Conservation (phyloP, 2,797 vertebrate genomes). For the Alcedo atthis region DNA sequence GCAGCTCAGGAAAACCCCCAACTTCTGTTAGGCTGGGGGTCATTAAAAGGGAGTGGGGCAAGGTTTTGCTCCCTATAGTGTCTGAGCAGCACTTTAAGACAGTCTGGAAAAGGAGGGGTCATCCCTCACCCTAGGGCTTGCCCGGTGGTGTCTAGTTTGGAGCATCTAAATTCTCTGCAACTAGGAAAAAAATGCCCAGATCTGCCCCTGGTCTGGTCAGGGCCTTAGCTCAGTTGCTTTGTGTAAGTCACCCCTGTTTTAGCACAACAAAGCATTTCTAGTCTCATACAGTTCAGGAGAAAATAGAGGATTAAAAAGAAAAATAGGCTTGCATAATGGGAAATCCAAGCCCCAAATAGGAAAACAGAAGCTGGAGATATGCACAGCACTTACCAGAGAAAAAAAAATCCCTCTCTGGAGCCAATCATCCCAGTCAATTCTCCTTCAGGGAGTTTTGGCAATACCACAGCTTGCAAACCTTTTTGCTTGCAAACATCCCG, state of each 20-base stretch:
- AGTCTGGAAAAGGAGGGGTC: background rate
- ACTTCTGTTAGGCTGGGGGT: background rate
- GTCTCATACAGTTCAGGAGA: background rate
- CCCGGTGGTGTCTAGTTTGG: background rate
- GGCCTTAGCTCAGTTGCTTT: background rate
- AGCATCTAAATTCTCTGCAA: background rate
- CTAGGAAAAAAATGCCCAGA: background rate
- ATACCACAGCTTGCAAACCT: background rate
- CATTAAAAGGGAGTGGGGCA: background rate
- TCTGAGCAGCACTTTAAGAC: background rate
- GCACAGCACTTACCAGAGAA: background rate
- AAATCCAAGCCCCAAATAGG: background rate
- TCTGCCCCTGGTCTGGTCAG: background rate
- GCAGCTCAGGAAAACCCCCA: background rate
- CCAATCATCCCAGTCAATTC: background rate
- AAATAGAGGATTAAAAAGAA: background rate
- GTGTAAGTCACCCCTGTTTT: background rate
- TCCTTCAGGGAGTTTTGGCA: conserved; percentile 20
- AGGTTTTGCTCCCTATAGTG: background rate
- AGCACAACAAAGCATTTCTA: background rate
- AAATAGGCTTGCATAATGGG: background rate
- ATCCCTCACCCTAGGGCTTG: background rate
- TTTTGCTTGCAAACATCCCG: background rate
- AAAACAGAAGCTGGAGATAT: background rate
- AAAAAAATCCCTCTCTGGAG: background rate